Percentiles rank a stretch among this genome's conserved stretches.
Evolutionary conservation across 2,113 vertebrate species (phyloP).

Genomic region (Proterorhinus semilunaris): DNA sequence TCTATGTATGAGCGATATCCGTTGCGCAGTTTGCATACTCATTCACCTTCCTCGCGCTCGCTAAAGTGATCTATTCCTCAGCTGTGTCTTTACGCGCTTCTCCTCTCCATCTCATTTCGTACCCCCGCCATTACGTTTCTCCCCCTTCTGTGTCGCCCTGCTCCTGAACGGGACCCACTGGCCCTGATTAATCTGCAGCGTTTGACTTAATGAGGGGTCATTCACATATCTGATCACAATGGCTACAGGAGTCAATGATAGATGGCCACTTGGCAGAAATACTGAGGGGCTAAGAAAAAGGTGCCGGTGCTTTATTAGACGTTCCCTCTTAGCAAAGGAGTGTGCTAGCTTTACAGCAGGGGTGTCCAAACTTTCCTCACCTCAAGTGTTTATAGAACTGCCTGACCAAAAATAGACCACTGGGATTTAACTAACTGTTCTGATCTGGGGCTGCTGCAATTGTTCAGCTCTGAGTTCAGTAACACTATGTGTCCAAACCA

Average conservation of each 20-base stretch:
- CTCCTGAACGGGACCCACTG: conserved; percentile 63
- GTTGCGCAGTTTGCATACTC: conserved; percentile 21
- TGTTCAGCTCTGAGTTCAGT: too few relatives aligned
- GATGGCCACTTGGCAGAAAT: conserved; percentile 68
- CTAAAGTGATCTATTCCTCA: conserved; percentile 59
- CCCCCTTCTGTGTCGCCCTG: conserved; percentile 53
- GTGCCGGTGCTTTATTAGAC: conserved; percentile 55
- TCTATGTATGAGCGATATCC: conserved; percentile 18
- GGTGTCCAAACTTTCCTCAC: too few relatives aligned
- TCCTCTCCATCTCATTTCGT: conserved; percentile 68
- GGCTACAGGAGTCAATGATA: conserved; percentile 72
- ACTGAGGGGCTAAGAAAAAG: conserved; percentile 44
- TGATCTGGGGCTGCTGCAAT: too few relatives aligned
- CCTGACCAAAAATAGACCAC: too few relatives aligned
- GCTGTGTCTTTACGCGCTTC: conserved; percentile 50
- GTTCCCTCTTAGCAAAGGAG: conserved; percentile 32
- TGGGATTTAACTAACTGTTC: too few relatives aligned
- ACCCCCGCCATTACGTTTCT: conserved; percentile 65
- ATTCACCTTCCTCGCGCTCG: conserved; percentile 32
- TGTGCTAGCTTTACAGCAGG: conserved; percentile 21
- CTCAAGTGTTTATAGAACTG: too few relatives aligned
- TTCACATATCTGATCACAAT: conserved; percentile 73
- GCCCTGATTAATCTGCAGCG: conserved; percentile 70
- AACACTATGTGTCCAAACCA: too few relatives aligned
- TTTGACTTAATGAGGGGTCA: conserved; percentile 75